Base-by-base conservation (phyloP, 2,113 vertebrate species). In the Hystrix brachyura region DNA sequence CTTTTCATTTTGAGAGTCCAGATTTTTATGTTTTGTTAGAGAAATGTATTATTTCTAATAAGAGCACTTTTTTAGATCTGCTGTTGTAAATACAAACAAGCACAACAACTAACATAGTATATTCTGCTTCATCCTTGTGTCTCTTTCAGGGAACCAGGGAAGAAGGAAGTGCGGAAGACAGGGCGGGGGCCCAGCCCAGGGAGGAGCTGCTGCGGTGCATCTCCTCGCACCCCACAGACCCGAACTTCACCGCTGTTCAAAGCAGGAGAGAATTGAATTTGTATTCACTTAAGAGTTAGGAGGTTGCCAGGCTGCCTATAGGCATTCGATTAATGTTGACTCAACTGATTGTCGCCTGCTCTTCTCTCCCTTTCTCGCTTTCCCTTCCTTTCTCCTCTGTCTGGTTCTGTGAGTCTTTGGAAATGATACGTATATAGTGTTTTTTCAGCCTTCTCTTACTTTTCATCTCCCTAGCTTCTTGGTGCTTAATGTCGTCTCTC, bases 261-360 rank as follows among this genome's bases (percentile, higher is more conserved):
- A 86, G n/a, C 34, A 53, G 13, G 25, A 94, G 48, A 85, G 53
- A 97, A 97, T 94, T 96, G 60, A 94, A 94, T 95, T 98, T 92
- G 59, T 83, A 94, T 95, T 65, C 94, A 90, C 91, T 94, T 95
- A 96, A 71, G 64, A 87, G 79, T 69, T 27, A 57, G 32, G 32
- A 90, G 69, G 62, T 87, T 94, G 65, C 76, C 48, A 17, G 80
- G 71, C 29, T 90, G 91, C 71, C 84, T 0, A 9, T 87, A 87
- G 97, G 27, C 78, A 78, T 46, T 78, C 59, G 80, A 69, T 95
- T 95, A 89, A 81, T 96, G 96, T 13, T 81, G 46, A 71, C 72
- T 90, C 71, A 93, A 79, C 84, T 87, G 87, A 57, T 87, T 72
- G 48, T 60, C 60, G 55, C 46, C 57, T 3, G 12, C 67, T 64